Percentiles rank a stretch among this genome's conserved stretches.
Evolutionary conservation across 2,888 invertebrate genomes (phyloP).

Genomic region (Tridacna gigas): DNA sequence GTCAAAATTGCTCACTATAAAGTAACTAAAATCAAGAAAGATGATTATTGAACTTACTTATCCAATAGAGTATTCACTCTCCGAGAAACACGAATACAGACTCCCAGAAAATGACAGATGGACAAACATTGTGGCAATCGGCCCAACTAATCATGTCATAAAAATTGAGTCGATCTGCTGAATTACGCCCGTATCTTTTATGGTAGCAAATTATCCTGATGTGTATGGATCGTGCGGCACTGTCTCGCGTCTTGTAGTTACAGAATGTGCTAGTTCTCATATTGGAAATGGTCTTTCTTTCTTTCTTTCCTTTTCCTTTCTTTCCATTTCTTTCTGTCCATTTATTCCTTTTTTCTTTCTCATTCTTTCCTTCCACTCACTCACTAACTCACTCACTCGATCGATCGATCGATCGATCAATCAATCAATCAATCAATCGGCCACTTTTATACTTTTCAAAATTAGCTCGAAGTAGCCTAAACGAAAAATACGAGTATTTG

Average conservation of each 20-base stretch:
- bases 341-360: not conserved
- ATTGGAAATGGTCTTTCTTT: not conserved
- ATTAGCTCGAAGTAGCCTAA: not conserved
- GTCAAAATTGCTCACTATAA: too few species aligned
- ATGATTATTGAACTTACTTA: not conserved
- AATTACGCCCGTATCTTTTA: constrained; percentile 5
- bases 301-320: not conserved
- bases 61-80: not conserved
- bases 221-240: not conserved
- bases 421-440: not conserved
- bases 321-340: not conserved
- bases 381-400: not conserved
- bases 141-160: constrained; percentile 13
- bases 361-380: not conserved
- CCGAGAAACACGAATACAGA: not conserved
- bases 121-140: constrained; percentile 10
- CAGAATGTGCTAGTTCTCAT: not conserved
- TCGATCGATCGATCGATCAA: not conserved
- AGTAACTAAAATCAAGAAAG: not conserved
- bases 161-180: not conserved
- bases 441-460: not conserved
- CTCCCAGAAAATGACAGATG: constrained; percentile 4
- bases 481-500: not conserved
- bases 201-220: not conserved
- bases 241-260: not conserved